phyloP scores from a whole-genome alignment of 2,113 vertebrate genomes.

The Peromyscus maniculatus region DNA sequence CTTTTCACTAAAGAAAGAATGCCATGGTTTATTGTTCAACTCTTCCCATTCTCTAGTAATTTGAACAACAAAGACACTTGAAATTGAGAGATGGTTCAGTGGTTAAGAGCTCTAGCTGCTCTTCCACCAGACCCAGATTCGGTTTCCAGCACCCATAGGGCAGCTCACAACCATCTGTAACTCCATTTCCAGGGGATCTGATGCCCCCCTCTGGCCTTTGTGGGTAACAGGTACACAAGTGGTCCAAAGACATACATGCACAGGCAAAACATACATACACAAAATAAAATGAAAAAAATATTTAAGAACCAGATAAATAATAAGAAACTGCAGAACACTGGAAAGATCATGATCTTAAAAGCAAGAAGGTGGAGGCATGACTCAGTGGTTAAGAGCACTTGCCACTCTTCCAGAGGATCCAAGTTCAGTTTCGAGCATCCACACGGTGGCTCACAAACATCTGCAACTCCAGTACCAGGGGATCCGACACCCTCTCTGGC shows the following conservation, averaged over 20 bases:
- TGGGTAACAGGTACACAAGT: not conserved
- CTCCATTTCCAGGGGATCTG: not conserved
- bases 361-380: not conserved
- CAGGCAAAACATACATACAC: not conserved
- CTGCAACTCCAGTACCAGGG: not conserved
- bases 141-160: not conserved
- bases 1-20: not conserved
- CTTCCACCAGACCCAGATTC: not conserved
- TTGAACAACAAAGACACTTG: not conserved
- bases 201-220: not conserved
- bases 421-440: not conserved
- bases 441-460: not conserved
- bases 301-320: constrained; percentile 34
- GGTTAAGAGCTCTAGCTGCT: not conserved
- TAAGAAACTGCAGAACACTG: not conserved
- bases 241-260: not conserved
- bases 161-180: not conserved
- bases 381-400: not conserved
- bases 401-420: not conserved
- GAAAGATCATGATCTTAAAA: constrained; percentile 28
- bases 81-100: not conserved
- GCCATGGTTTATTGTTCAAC: not conserved
- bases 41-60: not conserved
- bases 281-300: not conserved
- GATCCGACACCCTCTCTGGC: not conserved